A percentile compares a stretch with the other conserved stretches of the same genome.
phyloP scores from a whole-genome alignment of 2,888 invertebrate genomes.

The Eueremaeus valkanovi region DNA sequence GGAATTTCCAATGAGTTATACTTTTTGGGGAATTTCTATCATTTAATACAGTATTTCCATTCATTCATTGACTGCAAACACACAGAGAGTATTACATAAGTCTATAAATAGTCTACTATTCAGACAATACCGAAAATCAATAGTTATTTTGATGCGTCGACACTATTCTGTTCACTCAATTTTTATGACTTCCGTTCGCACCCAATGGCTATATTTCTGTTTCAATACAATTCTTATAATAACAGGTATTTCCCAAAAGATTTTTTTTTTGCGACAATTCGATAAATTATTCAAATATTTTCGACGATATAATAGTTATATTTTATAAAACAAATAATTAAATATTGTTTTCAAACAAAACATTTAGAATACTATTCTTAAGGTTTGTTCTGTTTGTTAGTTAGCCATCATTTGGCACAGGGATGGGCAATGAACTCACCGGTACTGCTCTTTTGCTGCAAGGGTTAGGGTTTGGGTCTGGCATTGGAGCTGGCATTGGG shows the following conservation, averaged over 20 bases:
- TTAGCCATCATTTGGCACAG: no score
- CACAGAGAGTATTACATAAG: background rate
- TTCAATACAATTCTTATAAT: background rate
- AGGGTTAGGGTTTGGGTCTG: no score
- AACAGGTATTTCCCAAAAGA: background rate
- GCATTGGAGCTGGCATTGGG: no score
- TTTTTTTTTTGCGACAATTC: background rate
- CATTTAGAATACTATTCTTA: no score
- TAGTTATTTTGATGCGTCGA: background rate
- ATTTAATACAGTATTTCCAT: background rate
- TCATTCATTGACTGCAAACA: no score
- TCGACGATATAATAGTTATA: no score
- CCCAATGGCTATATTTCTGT: background rate
- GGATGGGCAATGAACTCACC: no score
- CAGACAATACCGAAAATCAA: background rate
- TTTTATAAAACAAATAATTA: no score
- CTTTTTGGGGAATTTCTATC: background rate
- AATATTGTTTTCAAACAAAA: no score
- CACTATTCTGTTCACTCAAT: background rate
- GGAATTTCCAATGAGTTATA: background rate
- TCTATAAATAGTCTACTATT: background rate
- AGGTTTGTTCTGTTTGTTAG: no score
- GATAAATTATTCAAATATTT: background rate
- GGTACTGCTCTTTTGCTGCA: no score
- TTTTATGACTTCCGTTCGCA: slow-evolving; percentile 7